These are phyloP conservation scores for Tretioscincus oriximinensis DNA, from an alignment of 2,113 vertebrate genomes.

Conservation along the genomic window DNA sequence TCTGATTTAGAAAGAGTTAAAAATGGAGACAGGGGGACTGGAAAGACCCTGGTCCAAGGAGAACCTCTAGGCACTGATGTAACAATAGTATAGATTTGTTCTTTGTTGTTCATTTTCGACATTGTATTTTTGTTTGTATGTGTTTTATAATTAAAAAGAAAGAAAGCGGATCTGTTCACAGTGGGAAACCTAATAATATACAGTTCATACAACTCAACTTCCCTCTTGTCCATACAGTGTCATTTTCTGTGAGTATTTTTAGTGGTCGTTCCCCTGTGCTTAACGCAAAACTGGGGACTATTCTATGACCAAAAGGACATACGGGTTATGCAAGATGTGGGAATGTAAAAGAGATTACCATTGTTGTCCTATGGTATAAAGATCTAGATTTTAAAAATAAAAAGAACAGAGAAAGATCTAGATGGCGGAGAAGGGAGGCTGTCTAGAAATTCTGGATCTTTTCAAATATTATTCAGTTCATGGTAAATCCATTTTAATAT, in stretches of 20 bases:
- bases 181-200: neutral
- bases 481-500: neutral
- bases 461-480: neutral
- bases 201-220: neutral
- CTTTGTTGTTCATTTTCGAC: too few species aligned
- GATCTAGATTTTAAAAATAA: neutral
- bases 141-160: too few species aligned
- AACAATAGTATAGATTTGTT: too few species aligned
- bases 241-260: neutral
- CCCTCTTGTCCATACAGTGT: neutral
- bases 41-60: too few species aligned
- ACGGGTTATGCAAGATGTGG: constrained; percentile 5
- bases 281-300: neutral
- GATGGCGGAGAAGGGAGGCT: neutral
- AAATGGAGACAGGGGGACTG: neutral
- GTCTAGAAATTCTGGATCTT: neutral
- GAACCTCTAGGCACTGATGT: too few species aligned
- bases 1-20: neutral
- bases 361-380: neutral
- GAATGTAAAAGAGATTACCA: neutral
- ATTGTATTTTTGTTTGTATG: too few species aligned
- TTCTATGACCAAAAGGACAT: neutral
- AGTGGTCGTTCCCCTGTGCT: neutral
- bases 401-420: too few species aligned
- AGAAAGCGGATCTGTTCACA: neutral